Base-by-base conservation (phyloP, 2,113 vertebrate genomes). In the Daphoenositta chrysoptera region DNA sequence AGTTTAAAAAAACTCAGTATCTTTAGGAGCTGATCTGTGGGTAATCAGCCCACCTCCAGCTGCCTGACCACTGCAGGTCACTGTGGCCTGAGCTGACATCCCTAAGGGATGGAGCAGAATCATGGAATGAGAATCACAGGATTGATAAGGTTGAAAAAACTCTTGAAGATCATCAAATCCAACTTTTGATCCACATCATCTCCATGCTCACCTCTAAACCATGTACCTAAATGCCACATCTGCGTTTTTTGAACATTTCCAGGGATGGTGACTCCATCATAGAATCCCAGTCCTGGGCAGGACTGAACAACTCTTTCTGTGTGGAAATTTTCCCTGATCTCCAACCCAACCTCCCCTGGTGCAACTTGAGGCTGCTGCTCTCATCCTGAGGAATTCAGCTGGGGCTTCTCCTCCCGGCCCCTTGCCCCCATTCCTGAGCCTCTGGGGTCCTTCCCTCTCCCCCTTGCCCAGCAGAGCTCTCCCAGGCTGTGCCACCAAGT, bases 1-100 rank as follows among this genome's bases (percentile, higher is more conserved):
- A 66, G 51, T 12, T 26, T 17, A 3, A 2, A 3, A 40, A 16
- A 17, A 0, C 42, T 70, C 26, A 3, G 40, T 17, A 1, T 7
- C 50, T 44, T 6, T 7, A 61, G 70, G 40, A 17, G 24, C 66
- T 72, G 86, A 12, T 13, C 35, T 1, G 0, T 2, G 13, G 48
- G 30, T 30, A 2, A 13, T 5, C 9, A 8, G 28, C 70, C 4
- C 48, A 20, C 15, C 57, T n/a, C 30, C 7, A 30, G 21, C 44
- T 64, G 15, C 40, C 45, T 26, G 15, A 10, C 3, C 2, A 1
- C 31, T 5, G 57, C 19, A 30, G 61, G 61, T 11, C 9, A 4
- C 39, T 2, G 28, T 27, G 19, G 11, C 24, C 4, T 27, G 64
- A 65, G 78, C 39, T 61, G 87, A 14, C 17, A 2, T 7, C 30